These are phyloP conservation scores for Alcis repandata DNA, from an alignment of 2,888 invertebrate genomes.

Conservation along the genomic window DNA sequence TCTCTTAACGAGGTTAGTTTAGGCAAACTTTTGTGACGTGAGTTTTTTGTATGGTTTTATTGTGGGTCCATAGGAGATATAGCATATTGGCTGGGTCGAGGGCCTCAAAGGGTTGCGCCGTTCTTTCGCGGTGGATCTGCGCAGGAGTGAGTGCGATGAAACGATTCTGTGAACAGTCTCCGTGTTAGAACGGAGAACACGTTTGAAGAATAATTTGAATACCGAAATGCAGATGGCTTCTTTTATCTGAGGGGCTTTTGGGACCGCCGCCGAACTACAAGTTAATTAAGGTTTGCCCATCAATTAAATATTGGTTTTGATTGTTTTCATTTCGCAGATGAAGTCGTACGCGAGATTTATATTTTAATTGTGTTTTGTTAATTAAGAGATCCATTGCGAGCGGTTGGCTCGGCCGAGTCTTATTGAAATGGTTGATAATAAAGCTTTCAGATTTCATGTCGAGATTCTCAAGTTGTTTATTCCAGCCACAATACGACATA, in stretches of 20 bases:
- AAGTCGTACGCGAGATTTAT: slow-evolving; percentile 75
- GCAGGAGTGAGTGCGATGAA: slow-evolving; percentile 83
- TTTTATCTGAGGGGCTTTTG: slow-evolving; percentile 76
- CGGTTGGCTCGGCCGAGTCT: slow-evolving; percentile 43
- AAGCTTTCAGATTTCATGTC: slow-evolving; percentile 17
- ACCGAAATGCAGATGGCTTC: slow-evolving; percentile 86
- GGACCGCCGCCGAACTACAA: slow-evolving; percentile 79
- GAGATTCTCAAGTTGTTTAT: slow-evolving; percentile 28
- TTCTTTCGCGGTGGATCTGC: slow-evolving; percentile 67
- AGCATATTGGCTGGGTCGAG: slow-evolving; percentile 72
- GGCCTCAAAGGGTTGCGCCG: slow-evolving; percentile 69
- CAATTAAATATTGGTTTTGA: slow-evolving; percentile 85
- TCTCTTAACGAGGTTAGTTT: slow-evolving; percentile 86
- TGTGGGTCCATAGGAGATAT: slow-evolving; percentile 79
- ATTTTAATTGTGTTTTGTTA: slow-evolving; percentile 67
- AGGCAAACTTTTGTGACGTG: slow-evolving; percentile 86
- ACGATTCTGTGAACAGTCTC: slow-evolving; percentile 66
- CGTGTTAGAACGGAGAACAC: slow-evolving; percentile 75
- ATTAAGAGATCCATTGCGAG: slow-evolving; percentile 63
- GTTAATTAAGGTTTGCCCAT: slow-evolving; percentile 86
- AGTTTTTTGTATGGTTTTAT: slow-evolving; percentile 78
- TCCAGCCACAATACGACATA: slow-evolving; percentile 1
- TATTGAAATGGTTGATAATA: slow-evolving; percentile 26
- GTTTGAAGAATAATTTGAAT: slow-evolving; percentile 86
- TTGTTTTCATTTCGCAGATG: slow-evolving; percentile 80